These are phyloP conservation scores for Hirtodrosophila trivittata DNA, from an alignment of 2,888 invertebrate species.

Conservation along the genomic window DNA sequence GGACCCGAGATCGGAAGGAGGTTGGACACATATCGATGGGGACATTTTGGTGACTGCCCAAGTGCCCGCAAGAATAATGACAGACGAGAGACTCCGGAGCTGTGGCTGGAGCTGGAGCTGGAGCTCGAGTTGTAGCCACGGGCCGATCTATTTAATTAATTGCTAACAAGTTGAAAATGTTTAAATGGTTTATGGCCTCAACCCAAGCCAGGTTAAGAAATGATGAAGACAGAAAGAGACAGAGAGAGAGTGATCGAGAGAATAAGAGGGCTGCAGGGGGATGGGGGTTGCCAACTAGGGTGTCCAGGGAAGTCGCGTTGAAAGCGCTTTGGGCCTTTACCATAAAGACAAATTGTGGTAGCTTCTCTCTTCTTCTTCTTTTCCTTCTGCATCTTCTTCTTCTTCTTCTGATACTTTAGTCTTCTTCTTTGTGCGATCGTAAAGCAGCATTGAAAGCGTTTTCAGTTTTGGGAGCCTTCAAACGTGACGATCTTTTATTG, in stretches of 20 bases:
- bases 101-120: neutral
- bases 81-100: slow-evolving; percentile 32
- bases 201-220: neutral
- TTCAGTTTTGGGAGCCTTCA: slow-evolving; percentile 1
- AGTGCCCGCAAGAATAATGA: slow-evolving; percentile 65
- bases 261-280: neutral
- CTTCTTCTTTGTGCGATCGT: slow-evolving; percentile 26
- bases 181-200: slow-evolving; percentile 73
- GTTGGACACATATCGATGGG: slow-evolving; percentile 32
- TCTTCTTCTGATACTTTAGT: neutral
- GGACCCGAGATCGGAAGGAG: neutral
- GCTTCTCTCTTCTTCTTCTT: slow-evolving; percentile 33
- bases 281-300: neutral
- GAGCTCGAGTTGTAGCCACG: slow-evolving; percentile 55
- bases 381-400: slow-evolving; percentile 4
- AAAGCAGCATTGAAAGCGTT: slow-evolving; percentile 8
- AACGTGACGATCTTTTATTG: slow-evolving; percentile 30
- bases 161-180: slow-evolving; percentile 79
- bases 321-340: slow-evolving; percentile 55
- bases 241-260: neutral
- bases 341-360: slow-evolving; percentile 75
- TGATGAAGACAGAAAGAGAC: neutral
- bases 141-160: slow-evolving; percentile 80
- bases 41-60: slow-evolving; percentile 46
- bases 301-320: slow-evolving; percentile 37